Conservation (phyloP, 2,797 vertebrate species). For the Gila robusta region DNA sequence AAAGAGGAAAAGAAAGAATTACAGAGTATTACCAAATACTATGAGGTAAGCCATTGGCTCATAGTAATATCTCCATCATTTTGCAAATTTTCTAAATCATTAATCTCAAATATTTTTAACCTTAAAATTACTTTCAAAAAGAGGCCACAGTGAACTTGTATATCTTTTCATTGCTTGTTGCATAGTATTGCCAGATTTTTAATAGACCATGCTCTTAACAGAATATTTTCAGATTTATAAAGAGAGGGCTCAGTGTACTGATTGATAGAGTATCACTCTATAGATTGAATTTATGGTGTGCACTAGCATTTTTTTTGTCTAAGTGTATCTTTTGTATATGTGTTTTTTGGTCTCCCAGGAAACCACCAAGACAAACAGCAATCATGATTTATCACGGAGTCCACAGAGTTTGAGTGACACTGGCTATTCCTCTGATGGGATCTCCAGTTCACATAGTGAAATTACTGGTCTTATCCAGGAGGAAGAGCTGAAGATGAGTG, state of each 20-base stretch:
- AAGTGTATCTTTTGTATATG: slow-evolving; percentile 37
- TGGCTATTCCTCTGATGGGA: slow-evolving; percentile 95
- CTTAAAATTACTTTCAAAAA: background rate
- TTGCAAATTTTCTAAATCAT: background rate
- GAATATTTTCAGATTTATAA: background rate
- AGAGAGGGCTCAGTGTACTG: background rate
- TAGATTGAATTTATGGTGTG: background rate
- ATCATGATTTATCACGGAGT: slow-evolving; percentile 93
- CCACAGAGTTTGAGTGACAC: slow-evolving; percentile 99
- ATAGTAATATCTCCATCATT: background rate
- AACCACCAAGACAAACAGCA: slow-evolving; percentile 89
- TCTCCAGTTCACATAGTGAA: slow-evolving; percentile 98
- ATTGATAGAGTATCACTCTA: background rate
- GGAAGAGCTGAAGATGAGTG: slow-evolving; percentile 93
- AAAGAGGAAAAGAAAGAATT: slow-evolving; percentile 76
- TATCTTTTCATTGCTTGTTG: background rate
- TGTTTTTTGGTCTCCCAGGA: slow-evolving; percentile 74
- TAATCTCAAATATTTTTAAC: background rate
- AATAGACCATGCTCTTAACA: background rate
- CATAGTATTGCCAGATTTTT: background rate
- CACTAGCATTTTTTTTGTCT: slow-evolving; percentile 43
- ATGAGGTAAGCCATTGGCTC: slow-evolving; percentile 83
- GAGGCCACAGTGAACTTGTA: background rate
- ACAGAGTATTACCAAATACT: slow-evolving; percentile 81
- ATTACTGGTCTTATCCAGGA: slow-evolving; percentile 96